phyloP scores from a whole-genome alignment of 2,888 invertebrate species.

The Suillia variegata region DNA sequence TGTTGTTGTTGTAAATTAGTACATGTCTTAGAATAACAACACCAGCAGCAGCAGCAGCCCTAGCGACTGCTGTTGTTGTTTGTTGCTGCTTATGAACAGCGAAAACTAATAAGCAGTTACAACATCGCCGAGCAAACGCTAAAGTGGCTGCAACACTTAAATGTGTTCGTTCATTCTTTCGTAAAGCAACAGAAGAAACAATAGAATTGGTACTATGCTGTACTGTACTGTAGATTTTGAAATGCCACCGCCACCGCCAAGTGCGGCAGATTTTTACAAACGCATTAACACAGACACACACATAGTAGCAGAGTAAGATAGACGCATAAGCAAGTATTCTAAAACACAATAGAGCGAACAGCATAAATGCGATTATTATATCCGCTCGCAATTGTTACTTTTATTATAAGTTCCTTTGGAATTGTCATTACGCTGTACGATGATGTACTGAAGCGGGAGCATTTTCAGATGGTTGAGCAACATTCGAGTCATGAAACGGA shows the following conservation, averaged over 20 bases:
- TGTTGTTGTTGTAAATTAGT: background rate
- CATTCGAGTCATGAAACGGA: background rate
- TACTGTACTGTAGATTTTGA: background rate
- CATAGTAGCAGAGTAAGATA: background rate
- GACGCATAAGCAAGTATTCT: background rate
- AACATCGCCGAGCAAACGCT: too few species aligned
- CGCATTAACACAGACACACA: background rate
- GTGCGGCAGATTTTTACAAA: background rate
- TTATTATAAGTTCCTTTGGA: background rate
- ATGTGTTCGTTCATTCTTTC: too few species aligned
- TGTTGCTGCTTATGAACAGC: too few species aligned
- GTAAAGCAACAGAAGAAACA: background rate
- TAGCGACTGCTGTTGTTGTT: too few species aligned
- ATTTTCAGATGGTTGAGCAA: background rate
- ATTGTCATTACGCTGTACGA: background rate
- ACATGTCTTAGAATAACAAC: background rate
- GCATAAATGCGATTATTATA: conserved; percentile 1
- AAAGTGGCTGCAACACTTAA: too few species aligned
- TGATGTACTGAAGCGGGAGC: background rate
- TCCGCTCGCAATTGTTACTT: background rate
- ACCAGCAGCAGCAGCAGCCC: background rate
- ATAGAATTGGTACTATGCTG: background rate
- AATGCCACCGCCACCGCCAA: background rate
- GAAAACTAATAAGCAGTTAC: too few species aligned
- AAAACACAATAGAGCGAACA: background rate